phyloP scores from a whole-genome alignment of 2,113 vertebrate species.

The Catharus fuscescens region DNA sequence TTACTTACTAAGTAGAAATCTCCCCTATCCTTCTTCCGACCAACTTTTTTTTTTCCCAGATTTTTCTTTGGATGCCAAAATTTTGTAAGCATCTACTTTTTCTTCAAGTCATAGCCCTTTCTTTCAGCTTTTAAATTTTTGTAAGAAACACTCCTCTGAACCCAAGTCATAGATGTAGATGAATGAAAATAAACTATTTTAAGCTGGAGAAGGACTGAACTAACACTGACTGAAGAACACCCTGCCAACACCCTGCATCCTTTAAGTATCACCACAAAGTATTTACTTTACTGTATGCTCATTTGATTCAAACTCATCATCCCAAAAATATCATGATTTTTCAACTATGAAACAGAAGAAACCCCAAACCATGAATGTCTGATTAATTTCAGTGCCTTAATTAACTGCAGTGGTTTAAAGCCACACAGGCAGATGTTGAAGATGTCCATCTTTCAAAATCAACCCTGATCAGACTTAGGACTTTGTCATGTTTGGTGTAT shows the following conservation, averaged over 20 bases:
- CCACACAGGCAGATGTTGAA: neutral
- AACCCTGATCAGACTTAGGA: neutral
- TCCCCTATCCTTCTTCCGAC: neutral
- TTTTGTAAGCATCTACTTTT: neutral
- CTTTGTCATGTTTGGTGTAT: fast-evolving
- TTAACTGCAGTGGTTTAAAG: neutral
- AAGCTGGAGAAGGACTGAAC: neutral
- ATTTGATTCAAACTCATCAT: neutral
- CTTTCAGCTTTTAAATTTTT: neutral
- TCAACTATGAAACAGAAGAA: neutral
- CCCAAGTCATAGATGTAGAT: neutral
- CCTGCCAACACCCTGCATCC: neutral
- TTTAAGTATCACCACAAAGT: neutral
- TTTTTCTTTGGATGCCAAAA: neutral
- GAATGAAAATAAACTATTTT: neutral
- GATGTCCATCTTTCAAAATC: neutral
- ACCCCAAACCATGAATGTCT: fast-evolving
- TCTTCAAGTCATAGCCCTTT: neutral
- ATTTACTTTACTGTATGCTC: neutral
- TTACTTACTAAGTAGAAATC: neutral
- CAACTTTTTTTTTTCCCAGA: neutral
- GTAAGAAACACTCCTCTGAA: neutral
- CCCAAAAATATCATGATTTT: neutral
- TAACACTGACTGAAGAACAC: neutral
- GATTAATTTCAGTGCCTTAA: neutral